Base-by-base conservation (phyloP, 92 coral and sea anemone genomes). In the Parazoanthus swiftii region DNA sequence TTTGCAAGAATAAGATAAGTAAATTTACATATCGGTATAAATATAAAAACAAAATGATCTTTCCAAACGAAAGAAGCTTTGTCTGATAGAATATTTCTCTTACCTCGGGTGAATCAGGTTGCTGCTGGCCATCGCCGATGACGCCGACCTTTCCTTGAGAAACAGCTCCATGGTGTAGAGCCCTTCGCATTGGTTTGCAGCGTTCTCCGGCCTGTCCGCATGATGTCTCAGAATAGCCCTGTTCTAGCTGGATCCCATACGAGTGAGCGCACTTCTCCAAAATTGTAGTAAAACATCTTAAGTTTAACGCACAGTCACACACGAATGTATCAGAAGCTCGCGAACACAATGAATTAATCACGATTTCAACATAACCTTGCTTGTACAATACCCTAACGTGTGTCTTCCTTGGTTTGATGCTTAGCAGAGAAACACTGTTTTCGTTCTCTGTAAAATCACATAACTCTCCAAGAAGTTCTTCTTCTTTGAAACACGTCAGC, bases 381-480 rank as follows among this genome's bases (percentile, higher is more conserved):
- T 36, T n/a, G 7, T 7, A 37, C 5, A 26, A 8, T 56, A 81
- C 73, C 0, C 35, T 36, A 23, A 81, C 59, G 13, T 81, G 85
- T 18, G 26, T 42, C 73, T 58, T 37, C 54, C 33, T 81, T 59
- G 74, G 73, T 7, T 65, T 59, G 33, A 35, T 26, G 2, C 36
- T 58, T 21, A 81, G 5, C 43, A 81, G 38, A 58, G 43, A 33
- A 33, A 29, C 43, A 73, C 18, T 73, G 21, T 39, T 73, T 16
- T 36, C 18, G 5, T 38, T 33, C 77, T 73, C 42, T 29, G 5
- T 3, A 23, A 73, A 73, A 29, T 73, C n/a, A 20, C 25, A 37
- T 5, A 81, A 23, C 43, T 81, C 51, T 37, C 85, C 85, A 35
- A 81, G 85, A 81, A 8, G 15, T 33, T 73, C 44, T 9, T 73